Percentiles rank a stretch among this genome's conserved stretches.
Evolutionary conservation across 2,113 vertebrate species (phyloP).

Genomic region (Sterrhoptilus dennistouni): DNA sequence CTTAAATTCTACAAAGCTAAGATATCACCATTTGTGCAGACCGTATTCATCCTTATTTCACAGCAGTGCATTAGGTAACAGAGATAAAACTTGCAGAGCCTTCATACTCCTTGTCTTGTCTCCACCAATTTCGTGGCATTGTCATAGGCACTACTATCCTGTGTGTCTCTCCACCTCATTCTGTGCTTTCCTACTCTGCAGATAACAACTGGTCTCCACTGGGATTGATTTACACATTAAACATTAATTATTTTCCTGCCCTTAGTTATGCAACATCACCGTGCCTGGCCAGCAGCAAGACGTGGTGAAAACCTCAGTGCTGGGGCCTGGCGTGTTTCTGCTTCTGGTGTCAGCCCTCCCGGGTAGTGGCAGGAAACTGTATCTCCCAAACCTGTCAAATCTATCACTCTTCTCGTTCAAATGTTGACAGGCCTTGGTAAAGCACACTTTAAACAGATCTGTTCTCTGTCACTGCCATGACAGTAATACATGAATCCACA

Average conservation of each 20-base stretch:
- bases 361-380: neutral
- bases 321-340: neutral
- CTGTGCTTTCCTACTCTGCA: neutral
- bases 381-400: constrained; percentile 39
- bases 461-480: constrained; percentile 56
- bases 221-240: neutral
- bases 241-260: neutral
- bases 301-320: neutral
- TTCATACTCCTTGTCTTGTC: neutral
- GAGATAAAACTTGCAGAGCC: neutral
- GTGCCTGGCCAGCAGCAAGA: neutral
- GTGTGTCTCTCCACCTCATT: neutral
- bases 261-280: neutral
- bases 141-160: neutral
- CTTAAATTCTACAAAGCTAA: neutral
- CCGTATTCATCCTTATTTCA: neutral
- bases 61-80: neutral
- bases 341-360: neutral
- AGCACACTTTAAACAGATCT: constrained; percentile 25
- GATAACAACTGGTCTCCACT: neutral
- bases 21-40: neutral
- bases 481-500: constrained; percentile 45
- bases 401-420: constrained; percentile 52
- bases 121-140: accelerated
- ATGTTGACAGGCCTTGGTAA: constrained; percentile 37